A percentile compares a stretch with the other conserved stretches of the same genome.
phyloP scores from a whole-genome alignment of 2,888 invertebrate genomes.

The Lutraria lutraria region DNA sequence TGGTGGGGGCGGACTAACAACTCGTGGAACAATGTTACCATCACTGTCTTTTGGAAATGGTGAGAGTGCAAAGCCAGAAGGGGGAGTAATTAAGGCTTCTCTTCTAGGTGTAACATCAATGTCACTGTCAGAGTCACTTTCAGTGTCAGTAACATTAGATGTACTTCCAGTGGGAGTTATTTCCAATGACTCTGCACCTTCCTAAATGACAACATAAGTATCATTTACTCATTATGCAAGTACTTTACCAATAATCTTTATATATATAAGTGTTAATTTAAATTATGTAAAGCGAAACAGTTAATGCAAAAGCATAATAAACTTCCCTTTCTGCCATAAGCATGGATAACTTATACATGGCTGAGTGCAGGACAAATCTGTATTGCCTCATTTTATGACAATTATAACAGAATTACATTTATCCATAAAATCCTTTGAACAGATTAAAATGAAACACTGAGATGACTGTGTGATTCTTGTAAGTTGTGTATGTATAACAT shows the following conservation, averaged over 20 bases:
- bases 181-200: slow-evolving; percentile 63
- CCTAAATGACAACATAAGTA: slow-evolving; percentile 47
- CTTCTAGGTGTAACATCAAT: slow-evolving; percentile 62
- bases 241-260: too few species aligned
- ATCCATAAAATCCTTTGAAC: too few species aligned
- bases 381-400: too few species aligned
- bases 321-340: neutral
- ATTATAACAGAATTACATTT: too few species aligned
- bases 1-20: slow-evolving; percentile 70
- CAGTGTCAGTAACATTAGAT: slow-evolving; percentile 49
- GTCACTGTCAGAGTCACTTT: slow-evolving; percentile 56
- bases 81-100: slow-evolving; percentile 69
- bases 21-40: slow-evolving; percentile 52
- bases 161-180: slow-evolving; percentile 65
- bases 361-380: too few species aligned
- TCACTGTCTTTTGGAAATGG: slow-evolving; percentile 58
- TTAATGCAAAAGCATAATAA: slow-evolving; percentile 16
- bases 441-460: too few species aligned
- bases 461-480: too few species aligned
- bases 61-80: slow-evolving; percentile 68
- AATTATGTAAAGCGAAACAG: neutral
- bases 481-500: too few species aligned
- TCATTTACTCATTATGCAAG: too few species aligned
- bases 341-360: neutral
- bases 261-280: too few species aligned